Evolutionary conservation across 2,888 invertebrate species (phyloP), one percentile per base, ranked within the genome.

Genomic region (Tribolium freemani): DNA sequence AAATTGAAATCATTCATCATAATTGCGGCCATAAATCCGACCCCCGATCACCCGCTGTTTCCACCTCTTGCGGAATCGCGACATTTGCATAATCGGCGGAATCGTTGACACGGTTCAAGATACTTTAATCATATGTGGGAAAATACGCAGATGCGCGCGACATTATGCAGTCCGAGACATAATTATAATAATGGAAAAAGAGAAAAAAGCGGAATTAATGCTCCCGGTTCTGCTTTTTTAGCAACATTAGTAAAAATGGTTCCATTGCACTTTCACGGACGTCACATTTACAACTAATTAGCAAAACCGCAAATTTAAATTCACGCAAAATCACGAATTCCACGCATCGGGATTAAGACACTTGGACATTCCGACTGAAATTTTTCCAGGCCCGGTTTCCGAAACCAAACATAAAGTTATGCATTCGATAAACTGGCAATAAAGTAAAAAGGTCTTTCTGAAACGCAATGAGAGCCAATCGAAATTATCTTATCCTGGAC

Each of bases 71-170:
- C 11, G 13, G 13, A 48, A 48, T 48, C 13, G 38, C 54, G 66
- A 45, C 56, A 58, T 68, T 57, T 68, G 58, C 68, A 68, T 68
- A 68, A 68, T 58, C 68, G 48, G 16, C 57, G 50, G 45, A 57
- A 67, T 46, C 56, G 67, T 46, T 68, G 68, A 68, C 68, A 68
- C 50, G 20, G 58, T 57, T 68, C 63, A 51, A 57, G 54, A 56
- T 30, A 26, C 45, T 67, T 67, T 67, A 67, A 67, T 67, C 54
- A 44, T 67, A 58, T 68, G 68, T 68, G 68, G 31, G 68, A 68
- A 68, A 68, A 68, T 57, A 31, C 68, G 68, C 68, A 68, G 68
- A 68, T 68, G 67, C 67, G 56, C 57, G 26, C 20, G 57, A 67
- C 46, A 67, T 66, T 66, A 66, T 67, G 68, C 68, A 68, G 58